phyloP scores from a whole-genome alignment of 64 coral and sea anemone species.

The Pocillopora verrucosa region DNA sequence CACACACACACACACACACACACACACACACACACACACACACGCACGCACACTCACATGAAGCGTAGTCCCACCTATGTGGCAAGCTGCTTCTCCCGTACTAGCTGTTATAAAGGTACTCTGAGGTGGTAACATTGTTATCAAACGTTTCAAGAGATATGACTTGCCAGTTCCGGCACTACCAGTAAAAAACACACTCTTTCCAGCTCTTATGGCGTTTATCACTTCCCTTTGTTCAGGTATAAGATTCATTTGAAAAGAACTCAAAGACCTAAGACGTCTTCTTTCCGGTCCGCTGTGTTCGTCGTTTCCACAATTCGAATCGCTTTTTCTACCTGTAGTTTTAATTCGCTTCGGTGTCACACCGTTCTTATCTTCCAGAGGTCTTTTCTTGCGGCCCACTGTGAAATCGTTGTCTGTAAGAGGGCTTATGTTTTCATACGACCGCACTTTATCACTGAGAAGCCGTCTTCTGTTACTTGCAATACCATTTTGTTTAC shows the following conservation, averaged over 20 bases:
- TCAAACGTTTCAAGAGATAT: slow-evolving; percentile 67
- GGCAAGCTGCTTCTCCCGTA: slow-evolving; percentile 85
- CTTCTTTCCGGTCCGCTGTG: slow-evolving; percentile 40
- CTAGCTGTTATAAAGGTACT: slow-evolving; percentile 80
- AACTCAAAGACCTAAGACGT: slow-evolving; percentile 37
- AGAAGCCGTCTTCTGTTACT: slow-evolving; percentile 79
- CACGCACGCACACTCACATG: too few species aligned
- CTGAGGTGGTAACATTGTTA: slow-evolving; percentile 74
- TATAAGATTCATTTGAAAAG: slow-evolving; percentile 56
- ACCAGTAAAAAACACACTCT: slow-evolving; percentile 87
- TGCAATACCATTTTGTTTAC: slow-evolving; percentile 66
- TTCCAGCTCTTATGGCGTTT: slow-evolving; percentile 53
- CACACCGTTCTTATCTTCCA: slow-evolving; percentile 44
- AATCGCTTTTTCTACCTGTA: not conserved
- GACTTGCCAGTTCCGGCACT: slow-evolving; percentile 90
- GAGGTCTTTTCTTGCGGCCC: slow-evolving; percentile 69
- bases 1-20: too few species aligned
- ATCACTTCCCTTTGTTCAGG: slow-evolving; percentile 68
- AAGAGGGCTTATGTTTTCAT: too few species aligned
- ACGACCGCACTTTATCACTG: slow-evolving; percentile 80
- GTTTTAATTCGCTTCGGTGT: slow-evolving; percentile 69
- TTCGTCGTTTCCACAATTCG: not conserved
- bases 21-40: too few species aligned
- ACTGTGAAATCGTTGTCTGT: slow-evolving; percentile 81
- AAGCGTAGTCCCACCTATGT: slow-evolving; percentile 86